Percentiles rank a stretch among this genome's conserved stretches.
These are phyloP conservation scores for Lagopus leucura DNA, from an alignment of 2,113 vertebrate species.

Conservation along the genomic window DNA sequence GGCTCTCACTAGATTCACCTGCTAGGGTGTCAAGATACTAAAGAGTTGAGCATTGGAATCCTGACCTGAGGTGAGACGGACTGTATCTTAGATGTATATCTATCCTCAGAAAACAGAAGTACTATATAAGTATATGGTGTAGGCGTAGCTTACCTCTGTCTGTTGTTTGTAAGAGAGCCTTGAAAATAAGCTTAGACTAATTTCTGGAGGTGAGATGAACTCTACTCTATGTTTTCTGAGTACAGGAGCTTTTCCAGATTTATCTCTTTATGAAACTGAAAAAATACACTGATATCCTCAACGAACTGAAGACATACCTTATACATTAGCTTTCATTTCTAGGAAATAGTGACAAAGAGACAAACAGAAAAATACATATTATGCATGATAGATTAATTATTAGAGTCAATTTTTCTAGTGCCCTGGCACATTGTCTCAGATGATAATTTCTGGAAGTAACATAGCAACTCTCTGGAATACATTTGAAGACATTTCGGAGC, in stretches of 20 bases:
- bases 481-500: conserved; percentile 38
- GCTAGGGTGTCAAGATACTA: too few species aligned
- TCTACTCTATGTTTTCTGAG: not conserved
- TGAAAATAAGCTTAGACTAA: not conserved
- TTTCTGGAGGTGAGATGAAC: not conserved
- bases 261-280: not conserved
- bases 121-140: not conserved
- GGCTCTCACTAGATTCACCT: not conserved
- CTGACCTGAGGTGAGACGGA: not conserved
- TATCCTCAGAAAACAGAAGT: not conserved
- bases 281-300: not conserved
- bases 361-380: not conserved
- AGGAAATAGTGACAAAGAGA: conserved; percentile 30
- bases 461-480: conserved; percentile 33
- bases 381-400: conserved; percentile 24
- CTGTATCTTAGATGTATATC: not conserved
- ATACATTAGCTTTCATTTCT: not conserved
- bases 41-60: not conserved
- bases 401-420: conserved; percentile 32
- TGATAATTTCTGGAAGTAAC: conserved; percentile 36
- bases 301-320: not conserved
- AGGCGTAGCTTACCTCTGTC: not conserved
- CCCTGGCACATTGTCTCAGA: not conserved
- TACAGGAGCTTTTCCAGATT: not conserved
- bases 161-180: not conserved